Evolutionary conservation across 2,797 vertebrate species (phyloP).

Genomic region (Epinephelus awoara): DNA sequence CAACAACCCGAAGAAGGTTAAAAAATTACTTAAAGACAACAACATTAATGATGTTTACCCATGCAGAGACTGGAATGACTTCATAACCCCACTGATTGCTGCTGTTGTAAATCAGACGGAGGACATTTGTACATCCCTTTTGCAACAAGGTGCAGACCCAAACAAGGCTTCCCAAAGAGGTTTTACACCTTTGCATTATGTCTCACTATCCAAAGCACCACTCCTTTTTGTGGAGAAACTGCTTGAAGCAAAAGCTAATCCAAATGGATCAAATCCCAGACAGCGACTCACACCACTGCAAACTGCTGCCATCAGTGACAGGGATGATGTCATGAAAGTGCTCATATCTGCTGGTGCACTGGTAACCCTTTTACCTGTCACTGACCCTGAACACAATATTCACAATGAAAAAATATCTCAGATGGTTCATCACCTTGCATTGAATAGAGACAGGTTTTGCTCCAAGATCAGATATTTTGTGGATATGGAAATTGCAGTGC

Average conservation of each 20-base stretch:
- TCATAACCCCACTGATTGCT: conserved; percentile 63
- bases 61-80: conserved; percentile 30
- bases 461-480: conserved; percentile 20
- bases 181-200: conserved; percentile 51
- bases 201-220: conserved; percentile 8
- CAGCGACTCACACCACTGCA: conserved; percentile 36
- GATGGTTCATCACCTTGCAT: conserved; percentile 33
- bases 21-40: background rate
- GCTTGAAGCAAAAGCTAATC: conserved; percentile 57
- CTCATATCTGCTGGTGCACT: conserved; percentile 45
- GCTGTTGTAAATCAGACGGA: conserved; percentile 41
- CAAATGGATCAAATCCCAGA: conserved; percentile 11
- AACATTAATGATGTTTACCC: conserved; percentile 55
- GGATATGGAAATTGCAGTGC: rapidly evolving
- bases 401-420: conserved; percentile 25
- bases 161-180: rapidly evolving
- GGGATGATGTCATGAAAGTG: conserved; percentile 41
- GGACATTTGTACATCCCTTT: conserved; percentile 49
- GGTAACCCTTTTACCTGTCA: rapidly evolving
- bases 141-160: conserved; percentile 31
- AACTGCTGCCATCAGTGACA: conserved; percentile 7
- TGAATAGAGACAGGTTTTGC: conserved; percentile 17
- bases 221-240: conserved; percentile 49
- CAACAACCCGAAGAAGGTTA: background rate
- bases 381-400: rapidly evolving